Base-by-base conservation (phyloP, 2,113 vertebrate species). In the Chascanopsetta lugubris region DNA sequence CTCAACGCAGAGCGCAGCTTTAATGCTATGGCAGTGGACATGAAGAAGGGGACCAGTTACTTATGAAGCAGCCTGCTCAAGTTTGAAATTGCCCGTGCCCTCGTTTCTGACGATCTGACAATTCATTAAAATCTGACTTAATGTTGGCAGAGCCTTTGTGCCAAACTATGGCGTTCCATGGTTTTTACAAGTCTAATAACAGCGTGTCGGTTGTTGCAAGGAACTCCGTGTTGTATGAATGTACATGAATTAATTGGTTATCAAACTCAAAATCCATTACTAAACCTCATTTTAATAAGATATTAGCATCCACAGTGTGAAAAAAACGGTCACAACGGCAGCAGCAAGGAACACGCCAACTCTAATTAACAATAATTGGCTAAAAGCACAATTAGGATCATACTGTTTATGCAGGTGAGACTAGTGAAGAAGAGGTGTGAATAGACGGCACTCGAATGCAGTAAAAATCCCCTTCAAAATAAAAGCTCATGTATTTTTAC, bases 1-100 rank as follows among this genome's bases (percentile, higher is more conserved):
- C 61, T 57, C 24, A 62, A 68, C 69, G 59, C 38, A 59, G 55
- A 82, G 38, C 70, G 57, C 10, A 63, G 54, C 34, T 21, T 69
- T 67, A 70, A 59, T 22, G 21, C 26, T 42, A 13, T 5, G 3
- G 26, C 26, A 51, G 64, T 42, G 68, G 32, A 48, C 22, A 58
- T 26, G 12, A 53, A 51, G n/a, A 29, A 12, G 48, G 18, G 30
- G 36, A 36, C 38, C n/a, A 61, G 22, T 49, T 29, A 17, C 4
- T 43, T 25, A 18, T 69, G 57, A 82, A 73, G 76, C 40, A 69
- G 61, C 36, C 55, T 25, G 20, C 59, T 43, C 22, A 54, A 58
- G 55, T 61, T 61, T 68, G 32, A 9, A 58, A 75, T 49, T n/a
- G 32, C 2, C 24, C 7, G 5, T 29, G 6, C 27, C 12, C 5